Evolutionary conservation across 2,888 invertebrate genomes (phyloP).

Genomic region (Meganola albula): DNA sequence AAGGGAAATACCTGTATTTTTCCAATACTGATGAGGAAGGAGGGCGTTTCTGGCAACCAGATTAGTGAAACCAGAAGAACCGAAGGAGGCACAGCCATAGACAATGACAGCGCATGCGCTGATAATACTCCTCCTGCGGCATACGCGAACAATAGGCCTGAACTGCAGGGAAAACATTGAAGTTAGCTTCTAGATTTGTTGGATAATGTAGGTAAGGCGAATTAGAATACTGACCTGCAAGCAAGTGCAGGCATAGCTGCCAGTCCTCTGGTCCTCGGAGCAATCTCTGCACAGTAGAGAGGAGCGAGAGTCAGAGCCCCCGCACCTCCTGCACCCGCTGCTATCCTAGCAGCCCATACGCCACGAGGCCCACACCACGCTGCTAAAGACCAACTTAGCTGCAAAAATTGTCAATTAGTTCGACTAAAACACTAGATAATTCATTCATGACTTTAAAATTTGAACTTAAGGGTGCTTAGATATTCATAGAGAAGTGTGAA

Average conservation of each 20-base stretch:
- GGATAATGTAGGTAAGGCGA: no score
- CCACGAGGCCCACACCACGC: constrained; percentile 66
- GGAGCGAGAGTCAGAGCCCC: constrained; percentile 60
- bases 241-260: constrained; percentile 66
- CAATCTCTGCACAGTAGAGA: constrained; percentile 66
- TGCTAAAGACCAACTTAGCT: constrained; percentile 67
- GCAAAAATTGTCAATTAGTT: no score
- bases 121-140: constrained; percentile 61
- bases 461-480: no score
- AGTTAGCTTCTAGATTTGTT: no score
- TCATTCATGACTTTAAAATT: no score
- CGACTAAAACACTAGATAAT: no score
- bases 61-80: constrained; percentile 55
- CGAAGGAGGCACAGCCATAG: constrained; percentile 56
- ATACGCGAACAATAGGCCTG: constrained; percentile 65
- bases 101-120: constrained; percentile 57
- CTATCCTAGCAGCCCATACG: constrained; percentile 64
- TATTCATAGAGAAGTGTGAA: no score
- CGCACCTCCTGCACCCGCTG: constrained; percentile 67
- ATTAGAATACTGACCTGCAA: constrained; percentile 57
- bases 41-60: constrained; percentile 69
- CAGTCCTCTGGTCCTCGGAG: constrained; percentile 56
- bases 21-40: constrained; percentile 62
- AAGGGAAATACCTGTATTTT: constrained; percentile 59
- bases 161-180: constrained; percentile 44